These are phyloP conservation scores for Leptarthrus brevirostris DNA, from an alignment of 2,888 invertebrate genomes.

Conservation along the genomic window DNA sequence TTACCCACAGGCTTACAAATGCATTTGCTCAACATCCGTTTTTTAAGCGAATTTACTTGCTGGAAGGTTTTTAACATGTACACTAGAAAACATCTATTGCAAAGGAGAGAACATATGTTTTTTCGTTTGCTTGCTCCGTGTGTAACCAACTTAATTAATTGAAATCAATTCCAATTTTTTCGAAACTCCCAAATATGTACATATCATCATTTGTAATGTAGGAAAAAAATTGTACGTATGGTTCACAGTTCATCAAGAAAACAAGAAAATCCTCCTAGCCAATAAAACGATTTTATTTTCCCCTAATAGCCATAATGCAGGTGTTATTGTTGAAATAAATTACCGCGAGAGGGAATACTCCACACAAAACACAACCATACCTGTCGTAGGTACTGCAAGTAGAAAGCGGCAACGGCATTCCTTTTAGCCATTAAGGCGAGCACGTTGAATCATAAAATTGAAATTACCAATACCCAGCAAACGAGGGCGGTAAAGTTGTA, in stretches of 20 bases:
- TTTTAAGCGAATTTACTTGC: no score
- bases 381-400: constrained; percentile 18
- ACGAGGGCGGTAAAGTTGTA: constrained; percentile 51
- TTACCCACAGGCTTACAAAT: no score
- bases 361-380: constrained; percentile 23
- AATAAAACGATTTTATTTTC: constrained; percentile 34
- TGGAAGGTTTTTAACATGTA: no score
- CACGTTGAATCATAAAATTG: constrained; percentile 53
- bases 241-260: constrained; percentile 8
- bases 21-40: no score
- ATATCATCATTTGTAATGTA: no score
- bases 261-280: neutral
- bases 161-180: no score
- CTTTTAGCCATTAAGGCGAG: constrained; percentile 51
- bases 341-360: constrained; percentile 4
- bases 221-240: no score
- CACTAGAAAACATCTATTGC: no score
- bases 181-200: no score
- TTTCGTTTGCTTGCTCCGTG: no score
- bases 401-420: constrained; percentile 28
- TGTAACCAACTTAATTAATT: no score
- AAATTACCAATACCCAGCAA: constrained; percentile 50
- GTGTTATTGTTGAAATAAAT: constrained; percentile 34
- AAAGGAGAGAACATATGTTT: no score
- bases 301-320: constrained; percentile 25